Percentiles rank a stretch among this genome's conserved stretches.
phyloP scores from a whole-genome alignment of 2,888 invertebrate species.

The Glaucopsyche alexis region DNA sequence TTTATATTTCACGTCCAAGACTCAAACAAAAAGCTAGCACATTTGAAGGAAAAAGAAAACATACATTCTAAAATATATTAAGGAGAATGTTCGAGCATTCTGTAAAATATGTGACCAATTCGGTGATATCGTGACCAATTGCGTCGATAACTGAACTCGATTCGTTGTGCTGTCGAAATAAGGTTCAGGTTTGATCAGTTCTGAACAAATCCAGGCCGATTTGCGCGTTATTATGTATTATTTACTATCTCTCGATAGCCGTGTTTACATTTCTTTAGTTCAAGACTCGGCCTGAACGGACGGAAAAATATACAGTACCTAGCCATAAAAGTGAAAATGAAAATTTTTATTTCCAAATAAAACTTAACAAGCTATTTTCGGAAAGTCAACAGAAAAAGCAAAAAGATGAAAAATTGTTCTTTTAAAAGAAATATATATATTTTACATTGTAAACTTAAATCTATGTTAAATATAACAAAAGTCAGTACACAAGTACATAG shows the following conservation, averaged over 20 bases:
- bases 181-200: not conserved
- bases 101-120: conserved; percentile 7
- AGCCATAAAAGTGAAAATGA: too few relatives aligned
- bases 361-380: too few relatives aligned
- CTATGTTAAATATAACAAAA: too few relatives aligned
- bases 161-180: not conserved
- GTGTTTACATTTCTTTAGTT: not conserved
- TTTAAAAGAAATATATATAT: too few relatives aligned
- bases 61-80: not conserved
- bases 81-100: not conserved
- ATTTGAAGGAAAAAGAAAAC: not conserved
- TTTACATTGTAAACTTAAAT: too few relatives aligned
- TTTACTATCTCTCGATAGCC: not conserved
- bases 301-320: too few relatives aligned
- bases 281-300: too few relatives aligned
- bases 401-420: too few relatives aligned
- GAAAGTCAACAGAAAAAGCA: too few relatives aligned
- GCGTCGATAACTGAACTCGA: not conserved
- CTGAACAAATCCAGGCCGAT: not conserved
- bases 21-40: not conserved
- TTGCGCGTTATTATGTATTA: not conserved
- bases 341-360: too few relatives aligned
- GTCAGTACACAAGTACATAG: too few relatives aligned
- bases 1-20: not conserved
- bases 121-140: not conserved